phyloP scores from a whole-genome alignment of 2,797 vertebrate species.

The Falco cherrug region DNA sequence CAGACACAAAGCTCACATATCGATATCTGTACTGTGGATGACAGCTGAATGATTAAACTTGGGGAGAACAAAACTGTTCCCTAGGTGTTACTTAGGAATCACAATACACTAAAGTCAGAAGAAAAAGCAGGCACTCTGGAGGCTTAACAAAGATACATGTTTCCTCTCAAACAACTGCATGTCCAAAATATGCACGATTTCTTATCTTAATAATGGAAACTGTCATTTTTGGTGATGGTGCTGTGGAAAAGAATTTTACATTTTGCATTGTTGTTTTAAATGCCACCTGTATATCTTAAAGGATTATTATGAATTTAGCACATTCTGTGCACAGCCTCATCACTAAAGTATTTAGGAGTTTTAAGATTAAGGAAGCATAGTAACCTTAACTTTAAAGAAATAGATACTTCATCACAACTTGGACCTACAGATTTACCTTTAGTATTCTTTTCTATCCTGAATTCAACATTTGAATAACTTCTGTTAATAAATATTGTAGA shows the following conservation, averaged over 20 bases:
- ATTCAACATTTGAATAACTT: not conserved
- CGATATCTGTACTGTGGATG: not conserved
- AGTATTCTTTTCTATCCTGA: not conserved
- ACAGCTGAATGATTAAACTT: not conserved
- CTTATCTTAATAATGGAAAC: not conserved
- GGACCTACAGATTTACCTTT: not conserved
- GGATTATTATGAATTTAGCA: not conserved
- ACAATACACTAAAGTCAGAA: not conserved
- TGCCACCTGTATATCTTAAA: not conserved
- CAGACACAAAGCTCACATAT: not conserved
- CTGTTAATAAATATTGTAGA: not conserved
- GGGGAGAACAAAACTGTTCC: not conserved
- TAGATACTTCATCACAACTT: not conserved
- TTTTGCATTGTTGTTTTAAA: not conserved
- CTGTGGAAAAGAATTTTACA: not conserved
- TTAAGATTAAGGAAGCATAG: not conserved
- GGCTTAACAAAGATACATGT: not conserved
- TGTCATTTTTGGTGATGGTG: not conserved
- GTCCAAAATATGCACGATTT: not conserved
- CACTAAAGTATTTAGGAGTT: not conserved
- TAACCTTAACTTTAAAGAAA: not conserved
- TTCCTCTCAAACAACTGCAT: not conserved
- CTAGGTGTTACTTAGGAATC: not conserved
- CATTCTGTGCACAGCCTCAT: not conserved
- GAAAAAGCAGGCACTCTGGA: not conserved